phyloP scores from a whole-genome alignment of 1,140 invertebrate genomes.

The Drosophila sproati region DNA sequence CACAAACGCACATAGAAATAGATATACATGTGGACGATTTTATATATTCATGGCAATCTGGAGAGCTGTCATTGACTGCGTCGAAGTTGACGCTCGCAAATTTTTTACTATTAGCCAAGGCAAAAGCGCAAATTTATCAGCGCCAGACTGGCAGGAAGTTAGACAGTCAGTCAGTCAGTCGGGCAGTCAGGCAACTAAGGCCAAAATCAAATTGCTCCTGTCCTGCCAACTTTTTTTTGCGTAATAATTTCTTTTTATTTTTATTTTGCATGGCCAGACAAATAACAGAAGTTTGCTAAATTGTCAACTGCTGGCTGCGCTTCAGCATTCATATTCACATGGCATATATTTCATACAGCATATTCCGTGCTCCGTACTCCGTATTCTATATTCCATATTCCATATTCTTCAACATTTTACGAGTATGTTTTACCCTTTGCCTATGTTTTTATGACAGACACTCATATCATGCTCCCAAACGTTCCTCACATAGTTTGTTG shows the following conservation, averaged over 20 bases:
- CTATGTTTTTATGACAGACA: constrained; percentile 43
- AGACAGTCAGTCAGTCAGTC: not conserved
- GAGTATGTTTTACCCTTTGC: constrained; percentile 34
- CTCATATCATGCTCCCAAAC: constrained; percentile 40
- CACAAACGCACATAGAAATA: constrained; percentile 11
- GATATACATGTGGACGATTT: constrained; percentile 29
- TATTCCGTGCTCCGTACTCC: not conserved
- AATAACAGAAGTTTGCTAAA: constrained; percentile 75
- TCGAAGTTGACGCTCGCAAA: constrained; percentile 58
- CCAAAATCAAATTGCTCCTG: constrained; percentile 72
- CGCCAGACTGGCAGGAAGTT: constrained; percentile 18
- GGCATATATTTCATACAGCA: constrained; percentile 4
- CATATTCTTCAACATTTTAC: constrained; percentile 26
- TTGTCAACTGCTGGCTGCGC: constrained; percentile 63
- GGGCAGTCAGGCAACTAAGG: constrained; percentile 36
- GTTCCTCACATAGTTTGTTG: constrained; percentile 52
- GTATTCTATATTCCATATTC: constrained; percentile 8
- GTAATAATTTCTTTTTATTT: constrained; percentile 59
- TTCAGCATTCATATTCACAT: constrained; percentile 34
- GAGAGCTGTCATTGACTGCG: constrained; percentile 67
- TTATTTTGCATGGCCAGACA: constrained; percentile 66
- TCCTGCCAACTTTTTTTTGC: constrained; percentile 68
- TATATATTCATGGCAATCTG: constrained; percentile 78
- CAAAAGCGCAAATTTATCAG: constrained; percentile 62
- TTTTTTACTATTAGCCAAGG: constrained; percentile 75